Conservation (phyloP, 2,113 vertebrate genomes). For the Actenoides lindsayi region DNA sequence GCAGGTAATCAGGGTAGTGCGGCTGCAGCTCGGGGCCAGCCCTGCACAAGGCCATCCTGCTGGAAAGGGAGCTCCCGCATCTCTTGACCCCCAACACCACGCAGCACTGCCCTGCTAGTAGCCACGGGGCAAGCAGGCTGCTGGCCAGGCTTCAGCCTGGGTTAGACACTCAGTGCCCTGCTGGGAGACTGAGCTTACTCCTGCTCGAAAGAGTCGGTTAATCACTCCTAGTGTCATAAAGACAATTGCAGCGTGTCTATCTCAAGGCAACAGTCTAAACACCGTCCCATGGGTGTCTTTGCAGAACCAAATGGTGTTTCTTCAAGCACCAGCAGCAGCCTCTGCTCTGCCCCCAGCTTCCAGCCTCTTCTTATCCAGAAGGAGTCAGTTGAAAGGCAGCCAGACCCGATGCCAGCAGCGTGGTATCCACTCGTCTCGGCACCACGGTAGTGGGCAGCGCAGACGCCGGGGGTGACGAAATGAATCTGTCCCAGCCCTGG, state of each 20-base stretch:
- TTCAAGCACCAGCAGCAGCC: neutral
- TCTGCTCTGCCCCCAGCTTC: neutral
- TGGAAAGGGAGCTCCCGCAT: rapidly evolving
- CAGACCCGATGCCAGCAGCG: rapidly evolving
- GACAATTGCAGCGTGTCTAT: neutral
- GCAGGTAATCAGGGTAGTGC: rapidly evolving
- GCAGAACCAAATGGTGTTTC: neutral
- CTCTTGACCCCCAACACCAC: rapidly evolving
- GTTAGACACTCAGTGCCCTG: rapidly evolving
- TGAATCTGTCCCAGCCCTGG: neutral
- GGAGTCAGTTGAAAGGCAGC: neutral
- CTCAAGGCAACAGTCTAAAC: neutral
- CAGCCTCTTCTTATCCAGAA: neutral
- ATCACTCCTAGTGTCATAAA: neutral
- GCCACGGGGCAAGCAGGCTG: rapidly evolving
- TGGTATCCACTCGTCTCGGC: rapidly evolving
- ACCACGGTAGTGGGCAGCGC: neutral
- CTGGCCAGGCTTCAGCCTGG: neutral
- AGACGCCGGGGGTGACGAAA: neutral
- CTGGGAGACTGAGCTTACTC: neutral
- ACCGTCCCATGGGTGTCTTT: neutral
- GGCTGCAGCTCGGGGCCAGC: neutral
- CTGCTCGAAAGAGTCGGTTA: rapidly evolving
- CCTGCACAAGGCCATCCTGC: rapidly evolving
- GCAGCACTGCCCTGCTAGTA: neutral